Evolutionary conservation across 2,888 invertebrate species (phyloP).

Genomic region (Melieria picta): DNA sequence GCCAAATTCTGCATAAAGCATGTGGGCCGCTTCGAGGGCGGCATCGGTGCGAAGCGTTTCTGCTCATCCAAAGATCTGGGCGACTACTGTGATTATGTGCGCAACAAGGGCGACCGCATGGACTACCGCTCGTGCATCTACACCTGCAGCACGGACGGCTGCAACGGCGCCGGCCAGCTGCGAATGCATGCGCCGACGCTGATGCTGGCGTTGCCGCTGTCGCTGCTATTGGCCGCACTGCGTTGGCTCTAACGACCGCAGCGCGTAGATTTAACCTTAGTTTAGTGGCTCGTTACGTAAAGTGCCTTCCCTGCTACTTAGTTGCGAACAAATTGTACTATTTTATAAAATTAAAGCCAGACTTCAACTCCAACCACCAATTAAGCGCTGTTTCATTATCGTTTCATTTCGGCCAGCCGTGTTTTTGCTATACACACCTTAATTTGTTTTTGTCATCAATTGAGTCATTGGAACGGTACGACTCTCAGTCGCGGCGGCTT

Average conservation of each 20-base stretch:
- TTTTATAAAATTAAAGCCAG: neutral
- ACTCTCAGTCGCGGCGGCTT: neutral
- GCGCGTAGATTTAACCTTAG: neutral
- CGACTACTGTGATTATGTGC: slow-evolving; percentile 89
- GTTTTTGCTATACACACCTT: slow-evolving; percentile 16
- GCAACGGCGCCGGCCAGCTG: slow-evolving; percentile 72
- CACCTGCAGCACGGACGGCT: slow-evolving; percentile 85
- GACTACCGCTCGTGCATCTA: slow-evolving; percentile 88
- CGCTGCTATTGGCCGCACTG: slow-evolving; percentile 2
- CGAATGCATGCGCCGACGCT: neutral
- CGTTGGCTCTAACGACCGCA: slow-evolving; percentile 5
- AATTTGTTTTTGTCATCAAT: slow-evolving; percentile 9
- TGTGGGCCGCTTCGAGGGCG: slow-evolving; percentile 91
- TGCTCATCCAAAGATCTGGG: slow-evolving; percentile 89
- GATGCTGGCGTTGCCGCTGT: neutral
- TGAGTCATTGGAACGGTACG: neutral
- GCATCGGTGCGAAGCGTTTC: slow-evolving; percentile 86
- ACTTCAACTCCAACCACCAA: neutral
- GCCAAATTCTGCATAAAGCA: slow-evolving; percentile 94
- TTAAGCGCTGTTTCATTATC: neutral
- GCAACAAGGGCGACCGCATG: slow-evolving; percentile 84
- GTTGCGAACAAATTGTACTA: slow-evolving; percentile 1
- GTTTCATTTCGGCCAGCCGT: neutral
- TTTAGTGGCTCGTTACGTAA: neutral
- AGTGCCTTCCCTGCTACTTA: slow-evolving; percentile 19